Conservation (phyloP, 1,140 invertebrate genomes). For the Doryteuthis pealeii region DNA sequence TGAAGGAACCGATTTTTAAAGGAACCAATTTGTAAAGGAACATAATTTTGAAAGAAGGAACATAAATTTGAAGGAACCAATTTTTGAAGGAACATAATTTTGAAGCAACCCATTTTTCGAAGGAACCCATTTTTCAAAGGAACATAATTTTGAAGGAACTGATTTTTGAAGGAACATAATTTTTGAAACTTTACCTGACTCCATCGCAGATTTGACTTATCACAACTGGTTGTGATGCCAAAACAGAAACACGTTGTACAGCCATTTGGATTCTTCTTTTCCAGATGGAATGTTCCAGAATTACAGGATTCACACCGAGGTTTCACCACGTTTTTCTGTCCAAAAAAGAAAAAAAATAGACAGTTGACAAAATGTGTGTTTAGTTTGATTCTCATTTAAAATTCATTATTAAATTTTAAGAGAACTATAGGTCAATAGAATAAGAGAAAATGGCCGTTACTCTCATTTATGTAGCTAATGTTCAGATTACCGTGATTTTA, state of each 20-base stretch:
- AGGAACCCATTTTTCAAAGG: too few relatives aligned
- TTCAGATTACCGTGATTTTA: too few relatives aligned
- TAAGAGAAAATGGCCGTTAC: too few relatives aligned
- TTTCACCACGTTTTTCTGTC: conserved; percentile 67
- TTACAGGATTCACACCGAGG: conserved; percentile 82
- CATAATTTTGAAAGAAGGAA: too few relatives aligned
- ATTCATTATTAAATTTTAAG: conserved; percentile 29
- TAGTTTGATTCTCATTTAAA: conserved; percentile 11
- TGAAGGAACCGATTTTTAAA: too few relatives aligned
- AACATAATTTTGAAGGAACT: too few relatives aligned
- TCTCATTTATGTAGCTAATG: too few relatives aligned
- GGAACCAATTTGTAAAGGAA: too few relatives aligned
- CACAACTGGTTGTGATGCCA: conserved; percentile 83
- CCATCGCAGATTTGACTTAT: conserved; percentile 68
- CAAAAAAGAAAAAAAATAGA: conserved; percentile 20
- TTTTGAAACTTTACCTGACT: conserved; percentile 44
- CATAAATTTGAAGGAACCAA: too few relatives aligned
- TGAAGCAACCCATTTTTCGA: too few relatives aligned
- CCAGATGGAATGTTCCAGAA: conserved; percentile 89
- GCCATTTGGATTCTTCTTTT: conserved; percentile 80
- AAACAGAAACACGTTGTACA: conserved; percentile 99
- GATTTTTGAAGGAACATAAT: too few relatives aligned
- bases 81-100: too few relatives aligned
- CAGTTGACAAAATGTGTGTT: not conserved
- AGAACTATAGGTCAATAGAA: not conserved